phyloP scores from a whole-genome alignment of 1,140 invertebrate species.

The Ganaspis sp. region DNA sequence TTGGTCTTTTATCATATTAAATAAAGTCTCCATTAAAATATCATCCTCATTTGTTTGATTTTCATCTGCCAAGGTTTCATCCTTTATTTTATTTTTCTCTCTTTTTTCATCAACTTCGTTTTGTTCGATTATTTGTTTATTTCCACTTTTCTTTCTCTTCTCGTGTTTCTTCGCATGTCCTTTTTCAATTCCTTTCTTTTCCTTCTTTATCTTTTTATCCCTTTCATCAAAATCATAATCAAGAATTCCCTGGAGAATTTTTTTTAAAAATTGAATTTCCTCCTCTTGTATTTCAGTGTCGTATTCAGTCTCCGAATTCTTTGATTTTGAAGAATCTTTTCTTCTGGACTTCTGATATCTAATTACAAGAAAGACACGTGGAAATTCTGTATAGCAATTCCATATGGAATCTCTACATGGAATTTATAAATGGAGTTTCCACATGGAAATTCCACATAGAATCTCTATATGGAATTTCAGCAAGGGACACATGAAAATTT shows the following conservation, averaged over 20 bases:
- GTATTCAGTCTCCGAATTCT: background rate
- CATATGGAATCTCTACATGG: too few species aligned
- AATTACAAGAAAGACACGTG: slow-evolving; percentile 3
- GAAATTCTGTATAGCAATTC: too few species aligned
- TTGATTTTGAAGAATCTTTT: background rate
- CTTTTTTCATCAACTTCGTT: background rate
- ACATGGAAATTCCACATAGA: too few species aligned
- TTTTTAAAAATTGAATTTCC: background rate
- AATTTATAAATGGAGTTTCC: too few species aligned
- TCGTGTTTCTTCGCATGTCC: background rate
- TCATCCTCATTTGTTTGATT: slow-evolving; percentile 28
- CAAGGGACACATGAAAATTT: too few species aligned
- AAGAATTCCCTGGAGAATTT: background rate
- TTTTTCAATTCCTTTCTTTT: background rate
- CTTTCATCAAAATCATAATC: slow-evolving; percentile 15
- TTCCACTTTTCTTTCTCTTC: background rate
- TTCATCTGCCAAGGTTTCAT: background rate
- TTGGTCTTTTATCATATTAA: slow-evolving; percentile 4
- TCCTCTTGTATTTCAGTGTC: slow-evolving; percentile 3
- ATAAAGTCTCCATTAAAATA: slow-evolving; percentile 3
- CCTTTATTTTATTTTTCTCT: background rate
- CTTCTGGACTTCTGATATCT: background rate
- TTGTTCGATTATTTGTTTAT: background rate
- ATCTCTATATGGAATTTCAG: too few species aligned
- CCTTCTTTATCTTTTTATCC: background rate